Conservation (phyloP, 2,888 invertebrate genomes). For the Oscheius sp. region DNA sequence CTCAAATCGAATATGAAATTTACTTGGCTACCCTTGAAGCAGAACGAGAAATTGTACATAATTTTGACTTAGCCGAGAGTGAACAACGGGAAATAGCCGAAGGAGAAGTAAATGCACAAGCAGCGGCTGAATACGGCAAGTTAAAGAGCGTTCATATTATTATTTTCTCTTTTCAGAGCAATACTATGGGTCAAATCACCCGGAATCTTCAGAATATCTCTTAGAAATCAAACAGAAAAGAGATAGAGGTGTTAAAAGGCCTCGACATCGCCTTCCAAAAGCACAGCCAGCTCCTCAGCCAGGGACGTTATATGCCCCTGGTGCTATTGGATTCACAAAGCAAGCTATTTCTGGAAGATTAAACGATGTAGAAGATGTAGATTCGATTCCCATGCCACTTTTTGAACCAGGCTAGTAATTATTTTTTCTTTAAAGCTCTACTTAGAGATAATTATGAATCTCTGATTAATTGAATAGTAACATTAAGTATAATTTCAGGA, state of each 20-base stretch:
- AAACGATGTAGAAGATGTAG: constrained; percentile 16
- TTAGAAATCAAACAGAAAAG: constrained; percentile 16
- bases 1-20: constrained; percentile 32
- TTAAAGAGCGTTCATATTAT: not conserved
- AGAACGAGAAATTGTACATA: constrained; percentile 10
- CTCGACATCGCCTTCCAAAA: constrained; percentile 6
- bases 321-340: constrained; percentile 5
- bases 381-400: constrained; percentile 1
- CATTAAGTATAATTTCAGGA: not conserved
- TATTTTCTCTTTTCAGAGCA: not conserved
- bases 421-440: too few relatives aligned
- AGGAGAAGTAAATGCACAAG: not conserved
- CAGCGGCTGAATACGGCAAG: constrained; percentile 6
- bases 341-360: constrained; percentile 1
- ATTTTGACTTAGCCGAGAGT: constrained; percentile 8
- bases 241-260: not conserved
- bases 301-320: constrained; percentile 5
- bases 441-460: too few relatives aligned
- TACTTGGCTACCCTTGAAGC: constrained; percentile 30
- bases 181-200: not conserved
- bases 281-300: not conserved
- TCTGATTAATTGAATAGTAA: too few relatives aligned
- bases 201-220: constrained; percentile 13
- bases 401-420: not conserved
- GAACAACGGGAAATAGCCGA: not conserved